Base-by-base conservation (phyloP, 2,888 invertebrate species). In the Koerneria pararmatus region DNA sequence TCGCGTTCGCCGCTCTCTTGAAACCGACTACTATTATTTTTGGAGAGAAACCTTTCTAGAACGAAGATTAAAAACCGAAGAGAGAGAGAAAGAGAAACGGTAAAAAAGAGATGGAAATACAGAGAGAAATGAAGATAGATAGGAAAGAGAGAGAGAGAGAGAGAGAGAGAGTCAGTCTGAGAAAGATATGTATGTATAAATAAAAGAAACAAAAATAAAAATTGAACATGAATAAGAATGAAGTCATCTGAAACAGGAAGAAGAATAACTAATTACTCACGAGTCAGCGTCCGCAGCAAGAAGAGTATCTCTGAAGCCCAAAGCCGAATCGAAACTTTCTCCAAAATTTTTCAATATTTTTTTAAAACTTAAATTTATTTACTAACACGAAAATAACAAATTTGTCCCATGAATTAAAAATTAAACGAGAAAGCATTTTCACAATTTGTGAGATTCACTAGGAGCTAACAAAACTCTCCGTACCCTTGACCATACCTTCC, bases 201-300 rank as follows among this genome's bases (percentile, higher is more conserved):
- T n/a, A n/a, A n/a, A n/a, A 66, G 1, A 37, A n/a, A 3, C 0
- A 57, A 59, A 29, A 60, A n/a, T 11, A 60, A 60, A 48, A 19
- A 19, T 49, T 29, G 27, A 22, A 49, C 61, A 22, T 49, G 3
- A 46, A 2, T 37, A 59, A 35, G 19, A 8, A 24, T 19, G 19
- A 34, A 19, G 31, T 35, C 27, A 24, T 32, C 46, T 32, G 54
- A 54, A 24, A 54, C 15, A 24, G 22, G 24, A n/a, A 22, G 1
- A 15, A 1, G 15, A 32, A 58, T 35, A 27, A 15, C 6, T n/a
- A 34, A 57, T 22, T 35, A 63, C 74, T 68, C 32, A 77, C 76
- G 74, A 70, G 68, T 77, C 74, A 15, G 75, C 75, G 62, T 78
- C 78, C 19, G 78, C 78, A 29, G 63, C 69, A 22, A 78, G 53